These are phyloP conservation scores for Drosophila ohnishii DNA, from an alignment of 1,140 invertebrate species.

Conservation along the genomic window DNA sequence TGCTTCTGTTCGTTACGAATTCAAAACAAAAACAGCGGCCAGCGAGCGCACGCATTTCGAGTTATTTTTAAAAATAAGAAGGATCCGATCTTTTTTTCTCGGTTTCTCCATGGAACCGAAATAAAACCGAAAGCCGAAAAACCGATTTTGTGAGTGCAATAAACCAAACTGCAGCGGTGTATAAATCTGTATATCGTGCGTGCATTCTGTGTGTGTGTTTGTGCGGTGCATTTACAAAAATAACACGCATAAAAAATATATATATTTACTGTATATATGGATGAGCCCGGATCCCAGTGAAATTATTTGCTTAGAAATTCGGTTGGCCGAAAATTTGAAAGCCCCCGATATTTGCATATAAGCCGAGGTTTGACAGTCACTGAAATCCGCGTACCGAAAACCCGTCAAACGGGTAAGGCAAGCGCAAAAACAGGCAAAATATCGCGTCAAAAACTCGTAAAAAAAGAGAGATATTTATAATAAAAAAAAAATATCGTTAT, in stretches of 20 bases:
- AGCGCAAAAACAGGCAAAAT: conserved; percentile 32
- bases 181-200: conserved; percentile 39
- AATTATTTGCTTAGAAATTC: conserved; percentile 74
- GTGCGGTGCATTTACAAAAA: conserved; percentile 63
- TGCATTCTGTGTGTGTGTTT: conserved; percentile 35
- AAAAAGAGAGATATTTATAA: conserved; percentile 37
- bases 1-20: conserved; percentile 67
- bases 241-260: conserved; percentile 55
- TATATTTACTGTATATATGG: conserved; percentile 19
- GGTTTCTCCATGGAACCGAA: conserved; percentile 50
- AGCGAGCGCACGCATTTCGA: conserved; percentile 52
- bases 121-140: conserved; percentile 46
- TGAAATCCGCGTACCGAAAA: conserved; percentile 50
- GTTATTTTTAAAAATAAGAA: conserved; percentile 66
- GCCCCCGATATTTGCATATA: conserved; percentile 62
- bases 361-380: conserved; percentile 58
- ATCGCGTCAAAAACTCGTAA: conserved; percentile 54
- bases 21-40: conserved; percentile 58
- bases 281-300: conserved; percentile 41
- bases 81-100: conserved; percentile 28
- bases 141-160: conserved; percentile 59
- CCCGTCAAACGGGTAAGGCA: conserved; percentile 68
- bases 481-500: conserved; percentile 17
- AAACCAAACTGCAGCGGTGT: conserved; percentile 65
- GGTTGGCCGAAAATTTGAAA: conserved; percentile 36